Conservation (phyloP, 2,113 vertebrate species). For the Gallinago jamesoni region DNA sequence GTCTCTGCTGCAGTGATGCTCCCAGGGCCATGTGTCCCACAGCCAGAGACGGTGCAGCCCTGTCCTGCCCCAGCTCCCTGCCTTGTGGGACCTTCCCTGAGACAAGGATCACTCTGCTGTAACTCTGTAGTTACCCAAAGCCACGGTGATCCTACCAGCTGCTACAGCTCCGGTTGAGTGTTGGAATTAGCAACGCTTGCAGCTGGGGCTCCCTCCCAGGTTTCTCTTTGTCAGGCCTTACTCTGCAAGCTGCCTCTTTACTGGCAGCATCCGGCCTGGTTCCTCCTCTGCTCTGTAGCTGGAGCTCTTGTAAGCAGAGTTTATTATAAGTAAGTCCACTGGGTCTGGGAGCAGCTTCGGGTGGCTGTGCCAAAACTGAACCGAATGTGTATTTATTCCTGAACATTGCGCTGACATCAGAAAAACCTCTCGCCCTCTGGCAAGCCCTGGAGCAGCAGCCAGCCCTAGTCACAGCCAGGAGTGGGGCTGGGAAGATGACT, state of each 20-base stretch:
- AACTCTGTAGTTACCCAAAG: neutral
- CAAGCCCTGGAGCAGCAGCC: neutral
- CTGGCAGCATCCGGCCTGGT: neutral
- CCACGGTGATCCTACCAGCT: fast-evolving
- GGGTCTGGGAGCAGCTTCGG: conserved; percentile 19
- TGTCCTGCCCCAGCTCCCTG: neutral
- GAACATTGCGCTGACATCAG: neutral
- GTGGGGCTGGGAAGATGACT: neutral
- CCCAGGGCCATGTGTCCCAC: neutral
- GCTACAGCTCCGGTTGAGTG: neutral
- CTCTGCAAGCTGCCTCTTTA: neutral
- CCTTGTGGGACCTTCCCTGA: neutral
- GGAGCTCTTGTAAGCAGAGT: neutral
- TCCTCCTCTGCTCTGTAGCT: neutral
- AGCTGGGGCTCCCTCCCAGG: neutral
- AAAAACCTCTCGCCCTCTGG: conserved; percentile 1
- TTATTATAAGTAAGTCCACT: neutral
- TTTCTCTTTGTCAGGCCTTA: neutral
- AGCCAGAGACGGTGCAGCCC: neutral
- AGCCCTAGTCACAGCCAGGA: neutral
- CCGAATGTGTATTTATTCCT: neutral
- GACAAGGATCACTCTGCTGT: fast-evolving
- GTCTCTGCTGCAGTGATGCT: neutral
- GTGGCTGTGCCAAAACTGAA: neutral
- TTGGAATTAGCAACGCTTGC: neutral